These are phyloP conservation scores for Drosophila emarginata DNA, from an alignment of 2,888 invertebrate genomes.

Conservation along the genomic window DNA sequence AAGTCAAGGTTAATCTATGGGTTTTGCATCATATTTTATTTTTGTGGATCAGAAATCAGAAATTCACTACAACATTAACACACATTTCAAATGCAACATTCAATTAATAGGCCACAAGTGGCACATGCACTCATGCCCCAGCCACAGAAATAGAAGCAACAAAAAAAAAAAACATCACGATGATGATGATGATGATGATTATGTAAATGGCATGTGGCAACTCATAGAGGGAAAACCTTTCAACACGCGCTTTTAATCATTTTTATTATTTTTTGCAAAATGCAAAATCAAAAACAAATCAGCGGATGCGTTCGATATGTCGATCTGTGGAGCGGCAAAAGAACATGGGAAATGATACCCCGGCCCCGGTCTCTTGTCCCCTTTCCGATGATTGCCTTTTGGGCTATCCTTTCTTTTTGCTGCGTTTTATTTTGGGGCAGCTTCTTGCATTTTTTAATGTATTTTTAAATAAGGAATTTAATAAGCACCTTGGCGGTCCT, in stretches of 20 bases:
- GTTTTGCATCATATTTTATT: slow-evolving; percentile 18
- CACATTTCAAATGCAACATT: slow-evolving; percentile 44
- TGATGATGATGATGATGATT: slow-evolving; percentile 46
- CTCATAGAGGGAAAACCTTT: slow-evolving; percentile 64
- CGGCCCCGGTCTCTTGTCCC: slow-evolving; percentile 17
- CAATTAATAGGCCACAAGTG: slow-evolving; percentile 69
- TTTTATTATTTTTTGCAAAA: slow-evolving; percentile 35
- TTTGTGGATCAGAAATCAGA: slow-evolving; percentile 21
- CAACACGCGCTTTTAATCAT: slow-evolving; percentile 74
- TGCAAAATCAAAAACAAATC: slow-evolving; percentile 50
- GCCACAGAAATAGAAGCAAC: slow-evolving; percentile 8
- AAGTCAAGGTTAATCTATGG: slow-evolving; percentile 63
- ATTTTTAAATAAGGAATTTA: slow-evolving; percentile 78
- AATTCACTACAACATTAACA: not conserved
- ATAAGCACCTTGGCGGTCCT: slow-evolving; percentile 75
- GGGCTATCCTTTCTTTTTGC: slow-evolving; percentile 13
- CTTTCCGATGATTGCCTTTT: slow-evolving; percentile 5
- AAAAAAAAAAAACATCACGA: slow-evolving; percentile 14
- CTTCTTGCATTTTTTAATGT: slow-evolving; percentile 79
- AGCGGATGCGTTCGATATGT: slow-evolving; percentile 41
- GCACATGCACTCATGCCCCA: slow-evolving; percentile 31
- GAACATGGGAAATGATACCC: too few species aligned
- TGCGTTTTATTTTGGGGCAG: slow-evolving; percentile 51
- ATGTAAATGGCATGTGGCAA: slow-evolving; percentile 49
- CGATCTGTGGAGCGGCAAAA: too few species aligned